A percentile compares a stretch with the other conserved stretches of the same genome.
Evolutionary conservation across 1,140 invertebrate genomes (phyloP).

Genomic region (Neodiprion fabricii): DNA sequence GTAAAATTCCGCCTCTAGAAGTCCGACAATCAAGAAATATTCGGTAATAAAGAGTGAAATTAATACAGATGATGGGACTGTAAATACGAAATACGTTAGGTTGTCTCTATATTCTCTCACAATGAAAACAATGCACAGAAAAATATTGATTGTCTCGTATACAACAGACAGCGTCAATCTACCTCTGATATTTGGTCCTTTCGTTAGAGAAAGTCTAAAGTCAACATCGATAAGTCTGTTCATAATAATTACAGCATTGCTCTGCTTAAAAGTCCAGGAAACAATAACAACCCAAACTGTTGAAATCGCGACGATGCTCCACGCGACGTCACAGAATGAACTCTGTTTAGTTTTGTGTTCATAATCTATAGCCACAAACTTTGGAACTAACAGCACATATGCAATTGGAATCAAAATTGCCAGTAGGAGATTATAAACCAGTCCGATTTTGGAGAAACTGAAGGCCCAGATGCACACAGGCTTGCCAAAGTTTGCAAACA

Average conservation of each 20-base stretch:
- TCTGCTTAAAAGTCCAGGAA: conserved; percentile 15
- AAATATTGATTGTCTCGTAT: not conserved
- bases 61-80: not conserved
- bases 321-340: conserved; percentile 9
- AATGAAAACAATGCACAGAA: not conserved
- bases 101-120: not conserved
- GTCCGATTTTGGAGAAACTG: conserved; percentile 16
- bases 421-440: conserved; percentile 25
- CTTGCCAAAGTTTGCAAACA: not conserved
- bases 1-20: not conserved
- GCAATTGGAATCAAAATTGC: not conserved
- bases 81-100: not conserved
- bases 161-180: too few relatives aligned
- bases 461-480: not conserved
- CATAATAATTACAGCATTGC: conserved; percentile 11
- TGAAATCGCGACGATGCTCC: not conserved
- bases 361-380: not conserved
- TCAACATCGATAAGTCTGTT: conserved; percentile 18
- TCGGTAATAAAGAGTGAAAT: not conserved
- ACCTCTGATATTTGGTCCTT: too few relatives aligned
- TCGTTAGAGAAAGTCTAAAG: not conserved
- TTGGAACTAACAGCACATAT: not conserved
- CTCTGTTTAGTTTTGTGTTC: conserved; percentile 8
- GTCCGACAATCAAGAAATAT: not conserved
- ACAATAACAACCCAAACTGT: conserved; percentile 17